Percentiles rank a stretch among this genome's conserved stretches.
Conservation (phyloP, 2,113 vertebrate genomes). For the Prinia subflava region DNA sequence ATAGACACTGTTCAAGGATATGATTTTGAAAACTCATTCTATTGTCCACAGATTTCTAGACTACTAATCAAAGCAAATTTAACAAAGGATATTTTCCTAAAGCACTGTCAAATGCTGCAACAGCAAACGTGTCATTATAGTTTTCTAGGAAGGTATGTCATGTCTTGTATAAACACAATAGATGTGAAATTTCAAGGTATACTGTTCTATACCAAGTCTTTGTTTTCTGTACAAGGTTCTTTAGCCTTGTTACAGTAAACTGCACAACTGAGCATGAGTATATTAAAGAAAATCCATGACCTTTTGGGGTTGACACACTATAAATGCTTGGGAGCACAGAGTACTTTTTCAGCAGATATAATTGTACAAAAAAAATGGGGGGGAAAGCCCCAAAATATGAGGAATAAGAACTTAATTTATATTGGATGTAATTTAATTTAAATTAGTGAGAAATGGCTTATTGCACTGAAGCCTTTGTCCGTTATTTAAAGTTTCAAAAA, state of each 20-base stretch:
- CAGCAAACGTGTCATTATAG: neutral
- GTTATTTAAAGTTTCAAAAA: neutral
- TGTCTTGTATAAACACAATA: neutral
- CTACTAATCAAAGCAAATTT: neutral
- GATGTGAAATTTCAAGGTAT: neutral
- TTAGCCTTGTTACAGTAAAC: neutral
- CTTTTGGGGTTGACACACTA: neutral
- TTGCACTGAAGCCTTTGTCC: neutral
- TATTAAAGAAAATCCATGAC: neutral
- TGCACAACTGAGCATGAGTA: neutral
- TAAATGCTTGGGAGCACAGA: neutral
- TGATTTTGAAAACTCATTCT: neutral
- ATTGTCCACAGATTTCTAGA: neutral
- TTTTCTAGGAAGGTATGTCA: neutral
- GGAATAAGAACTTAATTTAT: neutral
- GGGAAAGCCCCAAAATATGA: rapidly evolving
- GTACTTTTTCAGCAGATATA: neutral
- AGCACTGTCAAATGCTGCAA: neutral
- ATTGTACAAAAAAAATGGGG: neutral
- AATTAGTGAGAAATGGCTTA: neutral
- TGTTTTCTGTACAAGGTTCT: neutral
- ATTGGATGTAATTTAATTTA: neutral
- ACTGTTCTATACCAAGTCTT: neutral
- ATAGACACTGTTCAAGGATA: neutral
- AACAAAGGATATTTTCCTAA: neutral